Base-by-base conservation (phyloP, 2,113 vertebrate genomes). In the Cynoglossus semilaevis region DNA sequence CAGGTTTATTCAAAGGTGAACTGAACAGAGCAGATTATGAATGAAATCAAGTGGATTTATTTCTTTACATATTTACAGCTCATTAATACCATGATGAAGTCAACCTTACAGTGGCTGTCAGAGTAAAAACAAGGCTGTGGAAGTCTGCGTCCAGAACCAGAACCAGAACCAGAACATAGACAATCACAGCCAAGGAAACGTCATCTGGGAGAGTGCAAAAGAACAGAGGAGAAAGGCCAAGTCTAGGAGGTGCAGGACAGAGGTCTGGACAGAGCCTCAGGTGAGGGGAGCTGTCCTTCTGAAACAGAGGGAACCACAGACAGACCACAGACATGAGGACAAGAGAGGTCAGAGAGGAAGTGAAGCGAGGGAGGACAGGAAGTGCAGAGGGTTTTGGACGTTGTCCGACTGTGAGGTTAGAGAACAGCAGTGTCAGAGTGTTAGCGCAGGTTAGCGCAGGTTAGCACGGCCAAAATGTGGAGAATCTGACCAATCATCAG, bases 41-140 rank as follows among this genome's bases (percentile, higher is more conserved):
- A 91, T 92, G 90, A 90, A 92, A 76, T 87, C 85, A 85, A 85
- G 82, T 74, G 67, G 61, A 92, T 96, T 97, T 97, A 96, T 96
- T 97, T 69, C 2, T 48, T 12, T 57, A 67, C 58, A 35, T 81
- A 88, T 90, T 91, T 93, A 95, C 94, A 97, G 84, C 82, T 90
- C 74, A 89, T 85, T 92, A 91, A 88, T 91, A 89, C 68, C 85
- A 93, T 93, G 92, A 92, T 93, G 92, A 91, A 87, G 85, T 89
- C 91, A 87, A 1, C 88, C 92, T 92, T 92, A 89, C 80, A 82
- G 68, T 88, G 85, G 63, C 15, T 66, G 37, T 89, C 75, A 62
- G 76, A 83, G 86, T 88, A 87, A 19, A 75, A 79, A 76, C 61
- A 61, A 51, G 79, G 79, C 82, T 88, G 68, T 1, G 74, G 56